phyloP scores from a whole-genome alignment of 2,113 vertebrate genomes.

The Oncorhynchus tshawytscha region DNA sequence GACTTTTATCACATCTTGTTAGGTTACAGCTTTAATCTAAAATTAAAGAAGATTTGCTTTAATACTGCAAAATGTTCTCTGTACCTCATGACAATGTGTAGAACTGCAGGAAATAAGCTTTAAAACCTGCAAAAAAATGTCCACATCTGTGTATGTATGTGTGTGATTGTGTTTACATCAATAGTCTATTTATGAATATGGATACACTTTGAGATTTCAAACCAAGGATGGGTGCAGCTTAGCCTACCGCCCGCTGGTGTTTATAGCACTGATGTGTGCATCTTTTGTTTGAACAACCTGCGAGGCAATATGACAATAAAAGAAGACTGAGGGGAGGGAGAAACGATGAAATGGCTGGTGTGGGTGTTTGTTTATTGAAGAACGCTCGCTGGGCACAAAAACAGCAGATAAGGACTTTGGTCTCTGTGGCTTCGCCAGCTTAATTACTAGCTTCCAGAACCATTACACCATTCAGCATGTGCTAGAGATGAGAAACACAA shows the following conservation, averaged over 20 bases:
- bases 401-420: conserved; percentile 57
- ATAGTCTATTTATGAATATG: too few species aligned
- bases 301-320: background rate
- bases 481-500: conserved; percentile 6
- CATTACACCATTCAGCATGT: conserved; percentile 7
- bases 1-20: too few species aligned
- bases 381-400: conserved; percentile 8
- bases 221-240: too few species aligned
- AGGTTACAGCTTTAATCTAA: too few species aligned
- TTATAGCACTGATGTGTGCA: conserved; percentile 18
- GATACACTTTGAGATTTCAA: too few species aligned
- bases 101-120: too few species aligned
- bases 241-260: conserved; percentile 1
- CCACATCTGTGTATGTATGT: too few species aligned
- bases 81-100: too few species aligned
- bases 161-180: too few species aligned
- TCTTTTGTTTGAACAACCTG: conserved; percentile 54
- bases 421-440: conserved; percentile 10
- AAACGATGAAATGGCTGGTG: background rate
- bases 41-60: too few species aligned
- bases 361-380: conserved; percentile 47
- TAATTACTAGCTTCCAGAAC: background rate
- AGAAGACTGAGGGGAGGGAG: background rate
- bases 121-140: too few species aligned
- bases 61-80: too few species aligned